Base-by-base conservation (phyloP, 2,113 vertebrate genomes). In the Etia nguti region DNA sequence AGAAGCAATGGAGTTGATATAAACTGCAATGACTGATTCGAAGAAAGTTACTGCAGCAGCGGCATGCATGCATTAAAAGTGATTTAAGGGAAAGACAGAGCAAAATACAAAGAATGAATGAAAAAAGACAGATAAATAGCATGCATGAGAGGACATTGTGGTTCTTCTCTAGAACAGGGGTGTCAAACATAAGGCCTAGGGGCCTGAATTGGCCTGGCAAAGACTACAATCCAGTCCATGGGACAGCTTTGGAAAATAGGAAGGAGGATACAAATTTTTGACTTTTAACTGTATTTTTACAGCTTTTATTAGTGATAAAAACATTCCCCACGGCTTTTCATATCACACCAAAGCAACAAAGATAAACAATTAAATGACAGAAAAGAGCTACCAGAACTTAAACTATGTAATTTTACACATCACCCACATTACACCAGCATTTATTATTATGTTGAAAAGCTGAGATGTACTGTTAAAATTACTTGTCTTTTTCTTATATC, bases 11-110 rank as follows among this genome's bases (percentile, higher is more conserved):
- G 55, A 20, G 34, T 54, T 60, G 83, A 81, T 75, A 83, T 86
- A 81, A 92, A 62, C 10, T 65, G 80, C n/a, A 88, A 81, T 82
- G 90, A 82, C 12, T 59, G 90, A 85, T 87, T 87, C 41, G 81
- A 65, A 92, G 75, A 77, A 73, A 48, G 89, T 88, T 86, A 86
- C 68, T 26, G 57, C 13, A 80, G 90, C 84, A 88, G 91, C 36
- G 34, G 87, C 95, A 93, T 92, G 93, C 91, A 88, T 59, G 93
- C 90, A 89, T 56, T 46, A 20, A 48, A 20, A 87, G n/a, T 73
- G 22, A 55, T 59, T 36, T 24, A 57, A 84, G 56, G 80, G 22
- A 70, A 62, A 85, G 34, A 79, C 54, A 73, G 20, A 43, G 34
- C 46, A 68, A 84, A 46, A 80, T 6, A 57, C 18, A 38, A 46